phyloP scores from a whole-genome alignment of 2,888 invertebrate genomes.

The Cancer borealis region DNA sequence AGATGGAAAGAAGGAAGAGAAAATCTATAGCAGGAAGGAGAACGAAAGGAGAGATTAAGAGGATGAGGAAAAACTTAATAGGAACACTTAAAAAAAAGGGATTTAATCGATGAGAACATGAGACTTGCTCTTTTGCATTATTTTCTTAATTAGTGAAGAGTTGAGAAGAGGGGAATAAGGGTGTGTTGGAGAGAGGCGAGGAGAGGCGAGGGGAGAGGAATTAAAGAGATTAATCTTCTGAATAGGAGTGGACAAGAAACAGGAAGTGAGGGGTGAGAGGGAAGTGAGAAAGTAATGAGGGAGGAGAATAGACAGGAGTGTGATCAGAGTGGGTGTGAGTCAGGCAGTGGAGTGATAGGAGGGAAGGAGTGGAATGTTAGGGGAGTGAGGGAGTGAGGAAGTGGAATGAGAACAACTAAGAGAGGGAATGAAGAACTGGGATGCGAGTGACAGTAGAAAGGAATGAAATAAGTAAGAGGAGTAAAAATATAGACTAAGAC shows the following conservation, averaged over 20 bases:
- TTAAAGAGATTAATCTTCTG: background rate
- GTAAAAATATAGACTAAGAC: background rate
- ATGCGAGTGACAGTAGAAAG: background rate
- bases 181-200: background rate
- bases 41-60: background rate
- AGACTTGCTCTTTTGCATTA: background rate
- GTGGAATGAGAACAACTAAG: background rate
- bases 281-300: background rate
- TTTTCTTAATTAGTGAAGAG: conserved; percentile 12
- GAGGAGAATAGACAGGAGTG: background rate
- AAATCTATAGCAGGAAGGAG: background rate
- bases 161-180: background rate
- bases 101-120: background rate
- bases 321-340: background rate
- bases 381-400: background rate
- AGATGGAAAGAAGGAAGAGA: background rate
- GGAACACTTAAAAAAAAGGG: background rate
- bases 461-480: background rate
- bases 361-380: background rate
- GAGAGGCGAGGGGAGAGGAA: background rate
- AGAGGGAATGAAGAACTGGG: background rate
- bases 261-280: background rate
- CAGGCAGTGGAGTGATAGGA: background rate
- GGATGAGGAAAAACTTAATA: background rate
- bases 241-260: too few relatives aligned